Percentiles rank a stretch among this genome's conserved stretches.
Evolutionary conservation across 2,113 vertebrate genomes (phyloP).

Genomic region (Balaenoptera acutorostrata): DNA sequence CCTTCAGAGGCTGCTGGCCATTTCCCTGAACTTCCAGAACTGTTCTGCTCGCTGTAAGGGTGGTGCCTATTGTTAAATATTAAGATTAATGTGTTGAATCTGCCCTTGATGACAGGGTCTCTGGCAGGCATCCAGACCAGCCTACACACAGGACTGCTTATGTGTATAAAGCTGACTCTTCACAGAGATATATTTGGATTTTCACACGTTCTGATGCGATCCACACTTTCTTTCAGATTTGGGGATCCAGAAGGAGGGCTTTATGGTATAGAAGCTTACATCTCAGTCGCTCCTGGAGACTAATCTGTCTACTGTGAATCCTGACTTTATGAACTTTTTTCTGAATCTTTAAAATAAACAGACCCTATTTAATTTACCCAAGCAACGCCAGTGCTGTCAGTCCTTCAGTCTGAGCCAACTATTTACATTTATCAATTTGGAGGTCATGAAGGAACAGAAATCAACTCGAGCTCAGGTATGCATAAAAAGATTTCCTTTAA

Average conservation of each 20-base stretch:
- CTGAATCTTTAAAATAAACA: background rate
- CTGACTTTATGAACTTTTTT: background rate
- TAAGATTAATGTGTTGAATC: background rate
- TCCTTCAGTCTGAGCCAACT: background rate
- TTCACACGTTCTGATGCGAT: background rate
- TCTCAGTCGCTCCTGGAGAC: background rate
- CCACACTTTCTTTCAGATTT: background rate
- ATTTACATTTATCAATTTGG: background rate
- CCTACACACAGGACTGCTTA: background rate
- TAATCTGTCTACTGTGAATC: background rate
- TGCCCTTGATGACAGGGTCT: background rate
- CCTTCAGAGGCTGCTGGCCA: background rate
- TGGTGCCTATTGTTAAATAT: background rate
- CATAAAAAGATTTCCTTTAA: background rate
- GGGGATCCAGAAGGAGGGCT: background rate
- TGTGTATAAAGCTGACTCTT: background rate
- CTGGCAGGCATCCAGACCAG: background rate
- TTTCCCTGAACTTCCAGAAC: background rate
- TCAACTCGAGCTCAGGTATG: background rate
- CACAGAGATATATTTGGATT: background rate
- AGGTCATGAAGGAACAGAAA: background rate
- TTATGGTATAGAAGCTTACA: background rate
- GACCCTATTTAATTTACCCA: background rate
- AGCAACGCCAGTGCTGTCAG: background rate
- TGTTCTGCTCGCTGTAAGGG: background rate